Evolutionary conservation across 2,888 invertebrate species (phyloP).

Genomic region (Eupithecia pulchellata): DNA sequence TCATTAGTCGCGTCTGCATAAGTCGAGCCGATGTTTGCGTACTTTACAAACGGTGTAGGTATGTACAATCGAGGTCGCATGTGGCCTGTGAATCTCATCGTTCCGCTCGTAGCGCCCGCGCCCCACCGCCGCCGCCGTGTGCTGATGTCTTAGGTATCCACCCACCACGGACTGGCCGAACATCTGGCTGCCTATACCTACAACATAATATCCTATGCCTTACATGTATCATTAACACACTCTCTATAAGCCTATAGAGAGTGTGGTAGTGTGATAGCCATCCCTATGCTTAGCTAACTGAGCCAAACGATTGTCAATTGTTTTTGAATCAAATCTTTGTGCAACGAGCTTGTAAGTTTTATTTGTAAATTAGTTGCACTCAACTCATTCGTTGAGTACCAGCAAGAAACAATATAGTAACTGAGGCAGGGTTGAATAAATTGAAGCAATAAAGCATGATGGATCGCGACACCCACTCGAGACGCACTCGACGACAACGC

Average conservation of each 20-base stretch:
- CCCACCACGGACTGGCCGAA: slow-evolving; percentile 27
- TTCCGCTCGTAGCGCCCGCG: slow-evolving; percentile 55
- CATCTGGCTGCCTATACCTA: slow-evolving; percentile 37
- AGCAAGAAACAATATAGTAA: slow-evolving; percentile 27
- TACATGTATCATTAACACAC: no score
- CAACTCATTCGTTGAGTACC: slow-evolving; percentile 10
- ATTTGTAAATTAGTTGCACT: background rate
- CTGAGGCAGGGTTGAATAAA: slow-evolving; percentile 39
- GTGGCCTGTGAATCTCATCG: slow-evolving; percentile 79
- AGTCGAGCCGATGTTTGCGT: slow-evolving; percentile 27
- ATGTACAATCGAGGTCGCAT: slow-evolving; percentile 75
- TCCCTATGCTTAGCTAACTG: no score
- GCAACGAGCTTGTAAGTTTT: background rate
- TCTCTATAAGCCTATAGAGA: no score
- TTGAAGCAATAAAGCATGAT: slow-evolving; percentile 48
- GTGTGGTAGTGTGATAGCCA: no score
- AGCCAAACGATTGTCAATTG: no score
- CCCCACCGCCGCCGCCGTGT: no score
- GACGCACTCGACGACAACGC: slow-evolving; percentile 42
- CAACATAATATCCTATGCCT: no score
- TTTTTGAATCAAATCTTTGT: no score
- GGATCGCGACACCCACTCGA: slow-evolving; percentile 51
- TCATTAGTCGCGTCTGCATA: slow-evolving; percentile 1
- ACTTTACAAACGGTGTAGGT: slow-evolving; percentile 17
- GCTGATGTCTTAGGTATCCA: slow-evolving; percentile 37